Evolutionary conservation across 2,797 vertebrate genomes (phyloP).

Genomic region (Molossus molossus): DNA sequence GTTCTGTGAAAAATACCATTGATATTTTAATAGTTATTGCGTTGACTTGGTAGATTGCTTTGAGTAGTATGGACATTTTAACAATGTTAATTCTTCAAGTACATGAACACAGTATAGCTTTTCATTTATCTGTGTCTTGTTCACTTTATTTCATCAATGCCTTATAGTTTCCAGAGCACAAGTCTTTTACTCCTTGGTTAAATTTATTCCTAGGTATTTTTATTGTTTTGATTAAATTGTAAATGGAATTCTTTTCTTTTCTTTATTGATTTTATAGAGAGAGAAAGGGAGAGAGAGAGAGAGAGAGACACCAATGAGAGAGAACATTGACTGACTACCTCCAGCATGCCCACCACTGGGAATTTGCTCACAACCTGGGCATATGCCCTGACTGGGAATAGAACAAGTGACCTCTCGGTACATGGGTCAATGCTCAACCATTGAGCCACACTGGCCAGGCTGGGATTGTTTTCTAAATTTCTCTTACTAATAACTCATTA

Average conservation of each 20-base stretch:
- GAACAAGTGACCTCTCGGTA: no score
- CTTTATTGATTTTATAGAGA: no score
- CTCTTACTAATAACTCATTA: neutral
- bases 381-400: no score
- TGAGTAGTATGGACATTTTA: neutral
- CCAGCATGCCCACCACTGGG: no score
- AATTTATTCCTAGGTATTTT: neutral
- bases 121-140: neutral
- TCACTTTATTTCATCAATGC: neutral
- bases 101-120: neutral
- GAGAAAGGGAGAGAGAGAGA: no score
- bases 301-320: no score
- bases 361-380: no score
- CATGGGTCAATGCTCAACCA: no score
- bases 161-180: neutral
- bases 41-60: neutral
- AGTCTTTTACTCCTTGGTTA: neutral
- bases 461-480: neutral
- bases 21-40: neutral
- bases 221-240: neutral
- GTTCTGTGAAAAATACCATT: neutral
- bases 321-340: no score
- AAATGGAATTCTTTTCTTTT: neutral
- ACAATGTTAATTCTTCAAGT: neutral
- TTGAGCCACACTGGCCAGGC: no score